Conservation (phyloP, 2,113 vertebrate genomes). For the Bubo bubo region DNA sequence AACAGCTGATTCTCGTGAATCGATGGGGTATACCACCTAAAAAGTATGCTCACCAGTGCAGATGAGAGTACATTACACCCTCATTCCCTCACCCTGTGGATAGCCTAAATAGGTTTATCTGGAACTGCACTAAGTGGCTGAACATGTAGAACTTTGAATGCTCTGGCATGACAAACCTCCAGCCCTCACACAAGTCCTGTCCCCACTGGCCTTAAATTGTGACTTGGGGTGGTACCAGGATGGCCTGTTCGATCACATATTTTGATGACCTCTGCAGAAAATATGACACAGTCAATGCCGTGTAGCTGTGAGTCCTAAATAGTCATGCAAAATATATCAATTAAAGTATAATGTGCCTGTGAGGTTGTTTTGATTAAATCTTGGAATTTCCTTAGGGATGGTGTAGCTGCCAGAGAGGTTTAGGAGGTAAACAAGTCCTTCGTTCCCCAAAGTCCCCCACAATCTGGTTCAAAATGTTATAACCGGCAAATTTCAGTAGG, state of each 20-base stretch:
- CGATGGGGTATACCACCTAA: neutral
- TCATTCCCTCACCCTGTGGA: neutral
- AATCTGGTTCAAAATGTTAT: neutral
- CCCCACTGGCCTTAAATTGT: neutral
- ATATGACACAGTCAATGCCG: accelerated
- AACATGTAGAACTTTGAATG: neutral
- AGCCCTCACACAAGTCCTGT: neutral
- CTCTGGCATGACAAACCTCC: neutral
- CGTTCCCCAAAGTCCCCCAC: neutral
- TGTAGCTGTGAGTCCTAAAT: neutral
- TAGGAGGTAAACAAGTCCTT: neutral
- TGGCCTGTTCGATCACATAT: neutral
- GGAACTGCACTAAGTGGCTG: neutral
- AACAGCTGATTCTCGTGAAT: neutral
- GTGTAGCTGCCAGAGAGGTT: neutral
- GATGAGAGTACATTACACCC: neutral
- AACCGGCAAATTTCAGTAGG: neutral
- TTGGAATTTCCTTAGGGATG: neutral
- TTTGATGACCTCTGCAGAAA: neutral
- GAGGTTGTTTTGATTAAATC: neutral
- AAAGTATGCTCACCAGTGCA: neutral
- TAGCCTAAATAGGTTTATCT: neutral
- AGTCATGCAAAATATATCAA: neutral
- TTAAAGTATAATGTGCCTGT: neutral
- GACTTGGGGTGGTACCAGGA: neutral